These are phyloP conservation scores for Catocala nupta DNA, from an alignment of 2,888 invertebrate genomes.

Conservation along the genomic window DNA sequence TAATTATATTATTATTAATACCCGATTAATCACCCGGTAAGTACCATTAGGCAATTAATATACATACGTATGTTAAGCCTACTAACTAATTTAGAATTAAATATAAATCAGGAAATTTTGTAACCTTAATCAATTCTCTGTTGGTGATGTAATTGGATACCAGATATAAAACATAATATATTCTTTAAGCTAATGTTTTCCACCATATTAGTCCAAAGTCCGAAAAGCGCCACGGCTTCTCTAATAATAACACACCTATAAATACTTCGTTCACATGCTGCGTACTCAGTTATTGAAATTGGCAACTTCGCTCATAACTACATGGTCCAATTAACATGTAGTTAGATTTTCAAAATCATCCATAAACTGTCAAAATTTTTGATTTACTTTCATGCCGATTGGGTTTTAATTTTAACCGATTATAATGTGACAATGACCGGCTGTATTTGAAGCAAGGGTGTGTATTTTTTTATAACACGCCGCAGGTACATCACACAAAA, in stretches of 20 bases:
- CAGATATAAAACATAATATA: too few species aligned
- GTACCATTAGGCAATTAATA: too few species aligned
- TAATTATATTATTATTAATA: too few species aligned
- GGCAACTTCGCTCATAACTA: slow-evolving; percentile 37
- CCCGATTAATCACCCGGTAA: too few species aligned
- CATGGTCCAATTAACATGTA: slow-evolving; percentile 17
- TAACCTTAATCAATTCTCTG: too few species aligned
- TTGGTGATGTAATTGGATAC: too few species aligned
- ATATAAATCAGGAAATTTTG: too few species aligned
- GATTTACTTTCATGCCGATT: too few species aligned
- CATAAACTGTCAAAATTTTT: neutral
- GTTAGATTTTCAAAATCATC: slow-evolving; percentile 16
- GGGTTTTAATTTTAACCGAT: too few species aligned
- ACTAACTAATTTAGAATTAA: too few species aligned
- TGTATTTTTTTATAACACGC: slow-evolving; percentile 33
- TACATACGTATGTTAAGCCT: too few species aligned
- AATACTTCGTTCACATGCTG: slow-evolving; percentile 34
- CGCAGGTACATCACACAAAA: slow-evolving; percentile 55
- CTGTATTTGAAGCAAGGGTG: slow-evolving; percentile 3
- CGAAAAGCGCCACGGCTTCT: slow-evolving; percentile 10
- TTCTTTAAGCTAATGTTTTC: neutral
- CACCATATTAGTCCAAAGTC: slow-evolving; percentile 17
- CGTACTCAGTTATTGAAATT: slow-evolving; percentile 44
- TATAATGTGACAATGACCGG: neutral
- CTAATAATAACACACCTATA: slow-evolving; percentile 40